Evolutionary conservation across 2,888 invertebrate species (phyloP).

Genomic region (Athetis lepigone): DNA sequence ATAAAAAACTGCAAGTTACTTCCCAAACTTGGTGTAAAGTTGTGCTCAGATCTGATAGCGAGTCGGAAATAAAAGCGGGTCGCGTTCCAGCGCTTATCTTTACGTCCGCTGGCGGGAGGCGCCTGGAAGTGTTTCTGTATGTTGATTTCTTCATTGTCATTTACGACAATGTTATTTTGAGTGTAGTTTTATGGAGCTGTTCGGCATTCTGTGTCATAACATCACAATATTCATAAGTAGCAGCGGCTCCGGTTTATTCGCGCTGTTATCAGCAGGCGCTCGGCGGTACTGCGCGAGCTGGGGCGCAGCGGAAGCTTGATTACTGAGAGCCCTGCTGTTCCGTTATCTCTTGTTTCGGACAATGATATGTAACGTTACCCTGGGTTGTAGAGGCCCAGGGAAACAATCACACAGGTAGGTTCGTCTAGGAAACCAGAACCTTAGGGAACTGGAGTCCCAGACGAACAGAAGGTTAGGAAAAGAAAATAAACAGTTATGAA

Average conservation of each 20-base stretch:
- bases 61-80: slow-evolving; percentile 30
- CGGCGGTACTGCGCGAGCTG: too few relatives aligned
- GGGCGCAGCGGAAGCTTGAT: too few relatives aligned
- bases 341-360: too few relatives aligned
- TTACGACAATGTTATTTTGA: slow-evolving; percentile 25
- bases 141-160: slow-evolving; percentile 32
- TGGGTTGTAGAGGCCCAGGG: too few relatives aligned
- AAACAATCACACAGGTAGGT: too few relatives aligned
- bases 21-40: slow-evolving; percentile 26
- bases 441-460: too few relatives aligned
- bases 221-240: slow-evolving; percentile 4
- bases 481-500: too few relatives aligned
- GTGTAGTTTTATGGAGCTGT: slow-evolving; percentile 20
- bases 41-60: slow-evolving; percentile 41
- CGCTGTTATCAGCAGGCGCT: background rate
- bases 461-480: too few relatives aligned
- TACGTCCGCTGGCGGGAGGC: slow-evolving; percentile 5
- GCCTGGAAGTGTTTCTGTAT: slow-evolving; percentile 12
- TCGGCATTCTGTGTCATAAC: slow-evolving; percentile 2
- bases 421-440: too few relatives aligned
- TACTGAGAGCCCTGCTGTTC: too few relatives aligned
- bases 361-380: too few relatives aligned
- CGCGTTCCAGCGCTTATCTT: slow-evolving; percentile 31
- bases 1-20: slow-evolving; percentile 52
- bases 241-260: slow-evolving; percentile 10